Percentiles rank a stretch among this genome's conserved stretches.
These are phyloP conservation scores for Belgica antarctica DNA, from an alignment of 2,888 invertebrate genomes.

Conservation along the genomic window DNA sequence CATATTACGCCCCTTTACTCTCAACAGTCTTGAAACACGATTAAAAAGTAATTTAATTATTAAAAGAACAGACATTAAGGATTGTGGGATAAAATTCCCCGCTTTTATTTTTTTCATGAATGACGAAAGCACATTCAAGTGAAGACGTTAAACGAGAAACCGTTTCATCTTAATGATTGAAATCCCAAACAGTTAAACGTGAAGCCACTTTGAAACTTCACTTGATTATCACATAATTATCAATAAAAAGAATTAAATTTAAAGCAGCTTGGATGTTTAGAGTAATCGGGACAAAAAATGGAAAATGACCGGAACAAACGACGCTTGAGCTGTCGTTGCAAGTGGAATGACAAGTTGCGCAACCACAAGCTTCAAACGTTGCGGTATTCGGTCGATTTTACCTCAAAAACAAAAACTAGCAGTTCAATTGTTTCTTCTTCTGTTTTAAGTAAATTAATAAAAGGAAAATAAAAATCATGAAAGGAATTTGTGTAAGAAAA, in stretches of 20 bases:
- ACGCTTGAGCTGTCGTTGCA: no score
- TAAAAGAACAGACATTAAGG: not conserved
- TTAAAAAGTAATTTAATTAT: not conserved
- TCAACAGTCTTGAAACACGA: no score
- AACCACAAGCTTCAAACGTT: no score
- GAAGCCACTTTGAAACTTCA: not conserved
- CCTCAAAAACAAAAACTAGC: slow-evolving; percentile 32
- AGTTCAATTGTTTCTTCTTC: slow-evolving; percentile 38
- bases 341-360: no score
- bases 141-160: no score
- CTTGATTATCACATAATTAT: slow-evolving; percentile 15
- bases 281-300: slow-evolving; percentile 19
- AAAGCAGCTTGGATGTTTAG: slow-evolving; percentile 42
- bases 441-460: slow-evolving; percentile 37
- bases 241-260: slow-evolving; percentile 33
- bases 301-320: no score
- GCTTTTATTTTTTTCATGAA: not conserved
- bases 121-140: no score
- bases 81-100: no score
- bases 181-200: not conserved
- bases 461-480: slow-evolving; percentile 3
- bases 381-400: no score
- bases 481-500: slow-evolving; percentile 29
- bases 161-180: no score
- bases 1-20: no score